Conservation (phyloP, 2,888 invertebrate genomes). For the Stenolophus ochropezus region DNA sequence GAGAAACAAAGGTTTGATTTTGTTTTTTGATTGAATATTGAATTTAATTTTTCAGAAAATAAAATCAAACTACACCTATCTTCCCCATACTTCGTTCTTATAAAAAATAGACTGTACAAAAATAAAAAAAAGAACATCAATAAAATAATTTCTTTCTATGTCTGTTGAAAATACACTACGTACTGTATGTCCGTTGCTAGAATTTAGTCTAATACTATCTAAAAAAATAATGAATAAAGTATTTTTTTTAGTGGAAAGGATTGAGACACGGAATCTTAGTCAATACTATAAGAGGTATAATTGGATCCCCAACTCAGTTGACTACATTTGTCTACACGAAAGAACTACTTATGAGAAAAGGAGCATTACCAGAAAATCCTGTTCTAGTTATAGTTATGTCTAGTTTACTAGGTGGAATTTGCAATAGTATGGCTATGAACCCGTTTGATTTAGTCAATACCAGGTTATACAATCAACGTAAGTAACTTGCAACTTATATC, state of each 20-base stretch:
- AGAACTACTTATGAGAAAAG: constrained; percentile 72
- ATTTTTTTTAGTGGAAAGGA: constrained; percentile 73
- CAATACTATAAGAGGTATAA: constrained; percentile 82
- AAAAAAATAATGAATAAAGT: background rate
- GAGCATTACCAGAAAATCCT: constrained; percentile 72
- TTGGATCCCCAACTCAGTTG: constrained; percentile 90
- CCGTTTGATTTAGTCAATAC: constrained; percentile 92
- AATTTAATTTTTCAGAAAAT: too few species aligned
- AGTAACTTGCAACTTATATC: background rate
- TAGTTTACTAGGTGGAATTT: constrained; percentile 85
- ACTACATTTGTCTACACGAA: constrained; percentile 84
- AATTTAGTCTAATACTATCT: too few species aligned
- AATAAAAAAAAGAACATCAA: too few species aligned
- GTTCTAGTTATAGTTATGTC: constrained; percentile 79
- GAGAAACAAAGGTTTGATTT: too few species aligned
- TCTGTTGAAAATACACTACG: too few species aligned
- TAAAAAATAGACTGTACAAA: too few species aligned
- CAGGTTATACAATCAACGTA: constrained; percentile 92
- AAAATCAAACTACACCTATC: too few species aligned
- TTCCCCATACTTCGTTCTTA: too few species aligned
- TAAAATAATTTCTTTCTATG: too few species aligned
- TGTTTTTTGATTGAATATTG: too few species aligned
- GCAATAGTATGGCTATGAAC: constrained; percentile 85
- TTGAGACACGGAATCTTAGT: constrained; percentile 87
- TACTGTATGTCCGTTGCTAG: too few species aligned